Evolutionary conservation across 2,888 invertebrate genomes (phyloP).

Genomic region (Thymelicus acteon): DNA sequence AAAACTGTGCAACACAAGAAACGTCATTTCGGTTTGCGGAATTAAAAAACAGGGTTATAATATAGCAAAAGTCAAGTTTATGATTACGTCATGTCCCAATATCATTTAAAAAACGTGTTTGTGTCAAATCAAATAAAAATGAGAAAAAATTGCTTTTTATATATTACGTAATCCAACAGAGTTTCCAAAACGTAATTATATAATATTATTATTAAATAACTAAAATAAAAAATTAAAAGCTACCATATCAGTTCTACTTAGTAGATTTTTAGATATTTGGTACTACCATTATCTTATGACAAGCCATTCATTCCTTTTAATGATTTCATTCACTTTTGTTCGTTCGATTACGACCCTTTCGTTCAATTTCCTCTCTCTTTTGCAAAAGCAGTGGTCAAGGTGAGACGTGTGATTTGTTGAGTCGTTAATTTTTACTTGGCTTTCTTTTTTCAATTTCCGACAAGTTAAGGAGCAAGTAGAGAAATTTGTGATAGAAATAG

Average conservation of each 20-base stretch:
- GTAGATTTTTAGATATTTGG: not conserved
- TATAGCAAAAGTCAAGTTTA: no score
- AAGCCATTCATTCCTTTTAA: conserved; percentile 25
- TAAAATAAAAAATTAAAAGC: not conserved
- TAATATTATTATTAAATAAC: no score
- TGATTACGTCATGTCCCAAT: no score
- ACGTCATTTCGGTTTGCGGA: no score
- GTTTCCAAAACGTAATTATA: no score
- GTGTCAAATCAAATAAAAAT: no score
- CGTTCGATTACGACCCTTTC: no score
- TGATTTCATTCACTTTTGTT: not conserved
- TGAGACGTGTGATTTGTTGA: conserved; percentile 59
- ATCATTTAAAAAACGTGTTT: no score
- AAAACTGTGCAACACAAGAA: no score
- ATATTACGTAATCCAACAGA: no score
- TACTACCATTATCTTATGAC: conserved; percentile 19
- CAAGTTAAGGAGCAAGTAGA: not conserved
- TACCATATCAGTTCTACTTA: not conserved
- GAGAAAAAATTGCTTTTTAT: no score
- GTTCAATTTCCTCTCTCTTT: conserved; percentile 56
- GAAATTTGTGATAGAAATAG: not conserved
- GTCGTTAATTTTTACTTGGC: conserved; percentile 46
- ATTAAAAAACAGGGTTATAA: no score
- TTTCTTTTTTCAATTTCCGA: not conserved
- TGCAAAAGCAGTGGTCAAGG: conserved; percentile 75